Evolutionary conservation across 2,888 invertebrate species (phyloP).

Genomic region (Pachycephus smyrnensis): DNA sequence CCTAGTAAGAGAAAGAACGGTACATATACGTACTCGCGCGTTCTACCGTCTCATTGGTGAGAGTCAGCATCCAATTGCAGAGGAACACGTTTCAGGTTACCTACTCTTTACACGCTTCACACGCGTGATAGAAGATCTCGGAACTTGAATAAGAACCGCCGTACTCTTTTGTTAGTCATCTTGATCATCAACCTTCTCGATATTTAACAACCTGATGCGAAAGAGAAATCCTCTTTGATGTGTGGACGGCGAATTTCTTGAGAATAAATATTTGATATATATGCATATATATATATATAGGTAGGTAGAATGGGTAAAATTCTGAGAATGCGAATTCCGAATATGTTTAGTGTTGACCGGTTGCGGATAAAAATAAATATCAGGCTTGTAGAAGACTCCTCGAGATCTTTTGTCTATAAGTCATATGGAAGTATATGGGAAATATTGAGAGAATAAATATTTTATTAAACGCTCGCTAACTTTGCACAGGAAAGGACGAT

Average conservation of each 20-base stretch:
- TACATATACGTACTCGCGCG: not conserved
- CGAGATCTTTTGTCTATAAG: not conserved
- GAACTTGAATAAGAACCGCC: not conserved
- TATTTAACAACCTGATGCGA: not conserved
- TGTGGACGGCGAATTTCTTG: too few relatives aligned
- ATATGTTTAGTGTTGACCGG: not conserved
- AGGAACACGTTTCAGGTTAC: not conserved
- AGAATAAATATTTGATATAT: not conserved
- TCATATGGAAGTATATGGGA: not conserved
- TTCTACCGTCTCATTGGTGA: not conserved
- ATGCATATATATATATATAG: too few relatives aligned
- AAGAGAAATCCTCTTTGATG: not conserved
- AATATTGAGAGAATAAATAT: not conserved
- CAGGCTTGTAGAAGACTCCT: not conserved
- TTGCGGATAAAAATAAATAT: not conserved
- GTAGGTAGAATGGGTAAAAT: not conserved
- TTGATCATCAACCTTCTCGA: not conserved
- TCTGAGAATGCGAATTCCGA: not conserved
- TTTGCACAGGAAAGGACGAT: not conserved
- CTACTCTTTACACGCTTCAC: not conserved
- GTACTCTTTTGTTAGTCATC: not conserved
- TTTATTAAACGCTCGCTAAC: not conserved
- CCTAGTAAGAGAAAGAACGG: not conserved
- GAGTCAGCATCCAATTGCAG: not conserved
- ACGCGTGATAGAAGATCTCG: not conserved